phyloP scores from a whole-genome alignment of 2,113 vertebrate species.

The Rattus rattus region DNA sequence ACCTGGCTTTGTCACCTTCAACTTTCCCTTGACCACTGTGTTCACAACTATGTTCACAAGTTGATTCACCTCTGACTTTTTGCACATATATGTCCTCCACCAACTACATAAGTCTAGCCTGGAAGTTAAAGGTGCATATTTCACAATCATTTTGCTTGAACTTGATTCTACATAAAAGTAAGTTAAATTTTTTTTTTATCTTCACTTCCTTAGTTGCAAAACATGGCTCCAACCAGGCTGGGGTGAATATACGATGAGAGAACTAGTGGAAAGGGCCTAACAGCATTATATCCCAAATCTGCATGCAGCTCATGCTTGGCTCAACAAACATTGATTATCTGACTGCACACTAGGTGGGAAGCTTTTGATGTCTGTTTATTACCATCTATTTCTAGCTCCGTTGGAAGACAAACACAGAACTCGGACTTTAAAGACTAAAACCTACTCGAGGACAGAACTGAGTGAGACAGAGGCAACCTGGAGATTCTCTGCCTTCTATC shows the following conservation, averaged over 20 bases:
- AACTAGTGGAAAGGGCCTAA: background rate
- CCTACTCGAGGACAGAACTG: background rate
- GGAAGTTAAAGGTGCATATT: background rate
- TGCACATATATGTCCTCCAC: background rate
- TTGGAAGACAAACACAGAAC: constrained; percentile 20
- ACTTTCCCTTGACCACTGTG: background rate
- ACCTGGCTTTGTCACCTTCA: background rate
- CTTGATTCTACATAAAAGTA: background rate
- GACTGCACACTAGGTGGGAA: background rate
- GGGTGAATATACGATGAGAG: background rate
- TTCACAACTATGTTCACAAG: background rate
- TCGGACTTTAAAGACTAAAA: background rate
- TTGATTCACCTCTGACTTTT: constrained; percentile 15
- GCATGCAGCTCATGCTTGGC: background rate
- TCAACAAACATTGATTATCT: background rate
- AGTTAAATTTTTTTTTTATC: background rate
- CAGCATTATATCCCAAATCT: background rate
- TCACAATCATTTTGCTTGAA: background rate
- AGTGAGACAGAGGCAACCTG: background rate
- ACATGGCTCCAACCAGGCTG: background rate
- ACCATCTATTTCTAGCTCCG: background rate
- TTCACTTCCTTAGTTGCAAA: constrained; percentile 51
- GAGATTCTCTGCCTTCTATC: background rate
- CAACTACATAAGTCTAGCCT: background rate
- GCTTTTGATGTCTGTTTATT: background rate